Base-by-base conservation (phyloP, 2,888 invertebrate genomes). In the Tridacna gigas region DNA sequence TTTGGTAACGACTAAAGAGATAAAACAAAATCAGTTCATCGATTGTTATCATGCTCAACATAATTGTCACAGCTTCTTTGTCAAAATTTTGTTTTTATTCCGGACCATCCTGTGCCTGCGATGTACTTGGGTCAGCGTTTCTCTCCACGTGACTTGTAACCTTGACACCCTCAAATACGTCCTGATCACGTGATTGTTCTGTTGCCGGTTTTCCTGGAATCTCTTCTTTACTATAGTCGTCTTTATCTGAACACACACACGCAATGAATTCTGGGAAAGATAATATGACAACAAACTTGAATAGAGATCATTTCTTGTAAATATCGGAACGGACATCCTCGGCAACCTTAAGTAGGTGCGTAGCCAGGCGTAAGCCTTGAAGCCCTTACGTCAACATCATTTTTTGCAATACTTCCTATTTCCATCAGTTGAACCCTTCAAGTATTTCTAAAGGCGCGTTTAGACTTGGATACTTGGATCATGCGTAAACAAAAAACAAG, bases 201-300 rank as follows among this genome's bases (percentile, higher is more conserved):
- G 48, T 67, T 18, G 48, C 37, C 7, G 73, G 48, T 45, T 76
- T 71, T 9, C 63, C 48, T 22, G 81, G 75, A 20, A 37, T 60
- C 3, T 81, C 74, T 0, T 81, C 77, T 12, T 81, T 82, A 26
- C 74, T 81, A 13, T 80, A 48, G n/a, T 74, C 61, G 18, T 67
- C 82, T 22, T 77, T 83, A 26, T 91, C 91, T 28, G 91, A 90
- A 77, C 90, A 89, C 83, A 91, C 91, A 81, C 91, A 91, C 15
- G 91, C 91, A 56, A 91, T 91, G 71, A 91, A 91, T 74, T 91
- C 91, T 91, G 83, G 11, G 25, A 56, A 26, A 56, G n/a, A 56
- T 63, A 37, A 37, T 37, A 37, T 37, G 37, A 37, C n/a, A n/a
- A 37, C 37, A 37, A 37, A 37, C 7, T 4, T 37, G 7, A 2